Conservation (phyloP, 1,140 invertebrate species). For the Leptonema lineaticorne region DNA sequence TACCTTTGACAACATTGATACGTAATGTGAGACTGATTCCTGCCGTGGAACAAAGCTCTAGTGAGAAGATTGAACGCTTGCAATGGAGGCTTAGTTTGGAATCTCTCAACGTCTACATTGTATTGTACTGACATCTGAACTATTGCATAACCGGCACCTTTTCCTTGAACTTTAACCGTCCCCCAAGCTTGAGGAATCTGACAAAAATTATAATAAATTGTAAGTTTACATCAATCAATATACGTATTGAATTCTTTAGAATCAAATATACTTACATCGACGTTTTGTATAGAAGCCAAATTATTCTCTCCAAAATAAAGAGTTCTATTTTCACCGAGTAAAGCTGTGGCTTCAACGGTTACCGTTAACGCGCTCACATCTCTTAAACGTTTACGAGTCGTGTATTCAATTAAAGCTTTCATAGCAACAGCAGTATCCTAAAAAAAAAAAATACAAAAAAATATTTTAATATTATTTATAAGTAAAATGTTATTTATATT, state of each 20-base stretch:
- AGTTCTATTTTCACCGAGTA: conserved; percentile 64
- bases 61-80: conserved; percentile 73
- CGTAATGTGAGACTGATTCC: conserved; percentile 91
- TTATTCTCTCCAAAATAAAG: conserved; percentile 75
- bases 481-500: background rate
- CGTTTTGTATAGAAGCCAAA: conserved; percentile 70
- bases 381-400: conserved; percentile 77
- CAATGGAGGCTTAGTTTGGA: conserved; percentile 82
- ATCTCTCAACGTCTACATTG: conserved; percentile 85
- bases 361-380: conserved; percentile 85
- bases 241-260: background rate
- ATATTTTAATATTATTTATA: conserved; percentile 3
- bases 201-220: conserved; percentile 33
- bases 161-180: conserved; percentile 84
- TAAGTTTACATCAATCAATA: background rate
- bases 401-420: conserved; percentile 89
- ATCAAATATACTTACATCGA: conserved; percentile 61
- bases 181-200: conserved; percentile 91
- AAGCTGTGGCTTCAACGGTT: conserved; percentile 81
- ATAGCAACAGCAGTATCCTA: conserved; percentile 85
- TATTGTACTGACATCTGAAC: conserved; percentile 93
- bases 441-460: conserved; percentile 34
- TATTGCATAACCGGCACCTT: conserved; percentile 88
- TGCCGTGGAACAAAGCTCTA: conserved; percentile 75
- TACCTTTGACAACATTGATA: conserved; percentile 82